phyloP scores from a whole-genome alignment of 1,140 invertebrate species.

The Onthophagus taurus region DNA sequence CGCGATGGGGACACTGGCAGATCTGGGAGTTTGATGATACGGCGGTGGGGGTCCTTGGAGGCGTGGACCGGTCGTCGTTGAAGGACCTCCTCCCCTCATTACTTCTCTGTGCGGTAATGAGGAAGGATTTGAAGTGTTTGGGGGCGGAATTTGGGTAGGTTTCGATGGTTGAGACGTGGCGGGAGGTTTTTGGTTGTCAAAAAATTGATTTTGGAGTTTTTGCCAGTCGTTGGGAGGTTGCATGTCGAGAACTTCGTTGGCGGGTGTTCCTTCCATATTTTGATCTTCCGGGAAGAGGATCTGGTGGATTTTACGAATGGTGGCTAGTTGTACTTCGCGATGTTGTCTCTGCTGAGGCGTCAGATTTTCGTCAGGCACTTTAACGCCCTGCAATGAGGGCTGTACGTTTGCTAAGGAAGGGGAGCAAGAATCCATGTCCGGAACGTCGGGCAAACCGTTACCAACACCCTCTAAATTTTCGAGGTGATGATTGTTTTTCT shows the following conservation, averaged over 20 bases:
- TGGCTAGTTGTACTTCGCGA: slow-evolving; percentile 84
- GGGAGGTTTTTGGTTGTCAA: slow-evolving; percentile 32
- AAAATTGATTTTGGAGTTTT: too few species aligned
- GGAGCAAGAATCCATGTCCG: slow-evolving; percentile 40
- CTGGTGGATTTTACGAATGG: slow-evolving; percentile 84
- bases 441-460: slow-evolving; percentile 35
- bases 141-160: slow-evolving; percentile 33
- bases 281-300: slow-evolving; percentile 79
- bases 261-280: slow-evolving; percentile 27
- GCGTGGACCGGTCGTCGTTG: slow-evolving; percentile 40
- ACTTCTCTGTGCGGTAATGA: slow-evolving; percentile 16
- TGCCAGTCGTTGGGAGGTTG: slow-evolving; percentile 24
- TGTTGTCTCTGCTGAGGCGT: slow-evolving; percentile 93
- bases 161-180: slow-evolving; percentile 39
- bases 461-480: slow-evolving; percentile 33
- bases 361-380: slow-evolving; percentile 92
- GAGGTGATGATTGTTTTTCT: slow-evolving; percentile 35
- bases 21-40: slow-evolving; percentile 71
- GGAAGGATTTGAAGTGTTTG: slow-evolving; percentile 21
- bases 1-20: slow-evolving; percentile 74
- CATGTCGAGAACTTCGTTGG: slow-evolving; percentile 23
- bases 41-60: slow-evolving; percentile 80
- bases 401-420: slow-evolving; percentile 45
- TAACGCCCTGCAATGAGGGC: slow-evolving; percentile 63
- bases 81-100: too few species aligned